These are phyloP conservation scores for Caenorhabditis remanei DNA, from an alignment of 1,140 invertebrate species.

Conservation along the genomic window DNA sequence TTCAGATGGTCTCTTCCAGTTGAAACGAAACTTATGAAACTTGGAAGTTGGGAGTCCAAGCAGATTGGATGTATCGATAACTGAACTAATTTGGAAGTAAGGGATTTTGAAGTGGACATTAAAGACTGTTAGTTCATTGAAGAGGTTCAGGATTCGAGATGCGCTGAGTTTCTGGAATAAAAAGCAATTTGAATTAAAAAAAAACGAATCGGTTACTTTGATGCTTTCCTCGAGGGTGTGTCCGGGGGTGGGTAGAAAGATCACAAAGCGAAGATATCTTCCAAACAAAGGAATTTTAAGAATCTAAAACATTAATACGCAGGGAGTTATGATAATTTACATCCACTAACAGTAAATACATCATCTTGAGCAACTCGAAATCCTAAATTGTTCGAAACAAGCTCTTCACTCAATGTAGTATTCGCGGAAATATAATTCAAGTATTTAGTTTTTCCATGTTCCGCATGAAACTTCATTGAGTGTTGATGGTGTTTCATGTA, in stretches of 20 bases:
- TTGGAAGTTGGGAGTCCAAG: neutral
- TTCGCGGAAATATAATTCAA: neutral
- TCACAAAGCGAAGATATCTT: neutral
- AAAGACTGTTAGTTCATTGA: neutral
- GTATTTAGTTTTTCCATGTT: neutral
- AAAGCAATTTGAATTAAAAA: too few relatives aligned
- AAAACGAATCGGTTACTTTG: neutral
- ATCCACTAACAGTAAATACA: neutral
- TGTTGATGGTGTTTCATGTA: neutral
- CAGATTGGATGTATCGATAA: neutral
- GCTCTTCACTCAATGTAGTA: neutral
- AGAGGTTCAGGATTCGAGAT: neutral
- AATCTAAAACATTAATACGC: neutral
- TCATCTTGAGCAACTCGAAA: neutral
- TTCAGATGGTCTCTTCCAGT: neutral
- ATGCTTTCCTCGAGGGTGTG: neutral
- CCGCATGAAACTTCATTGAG: neutral
- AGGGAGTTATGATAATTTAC: neutral
- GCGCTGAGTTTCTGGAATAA: too few relatives aligned
- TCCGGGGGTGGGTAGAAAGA: neutral
- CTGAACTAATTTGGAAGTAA: neutral
- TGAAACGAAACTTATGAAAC: neutral
- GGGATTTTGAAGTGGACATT: constrained; percentile 1
- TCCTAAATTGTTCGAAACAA: neutral
- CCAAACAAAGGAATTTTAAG: neutral